phyloP scores from a whole-genome alignment of 2,113 vertebrate species.

The Heptranchias perlo region DNA sequence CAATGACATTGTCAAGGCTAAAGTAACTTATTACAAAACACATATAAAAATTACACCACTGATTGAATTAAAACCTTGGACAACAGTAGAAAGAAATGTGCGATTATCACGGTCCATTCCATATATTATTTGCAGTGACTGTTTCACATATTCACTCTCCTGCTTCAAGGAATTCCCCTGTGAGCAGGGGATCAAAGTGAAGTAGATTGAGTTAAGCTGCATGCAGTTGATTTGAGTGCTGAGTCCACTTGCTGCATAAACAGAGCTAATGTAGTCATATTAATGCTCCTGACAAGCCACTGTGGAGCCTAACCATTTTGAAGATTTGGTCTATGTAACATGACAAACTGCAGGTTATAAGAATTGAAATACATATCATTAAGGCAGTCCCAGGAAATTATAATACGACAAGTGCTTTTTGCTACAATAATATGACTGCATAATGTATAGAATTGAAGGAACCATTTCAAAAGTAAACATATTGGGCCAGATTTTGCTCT shows the following conservation, averaged over 20 bases:
- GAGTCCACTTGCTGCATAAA: neutral
- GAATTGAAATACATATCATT: neutral
- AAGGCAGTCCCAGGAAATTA: neutral
- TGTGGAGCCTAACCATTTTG: neutral
- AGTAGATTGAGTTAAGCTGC: neutral
- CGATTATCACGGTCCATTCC: neutral
- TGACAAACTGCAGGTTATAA: neutral
- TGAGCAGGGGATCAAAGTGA: neutral
- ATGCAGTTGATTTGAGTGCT: neutral
- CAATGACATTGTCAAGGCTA: neutral
- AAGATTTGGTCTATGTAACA: neutral
- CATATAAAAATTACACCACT: neutral
- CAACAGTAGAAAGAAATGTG: neutral
- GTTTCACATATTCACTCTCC: neutral
- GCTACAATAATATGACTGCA: neutral
- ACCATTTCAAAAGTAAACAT: neutral
- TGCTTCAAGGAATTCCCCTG: neutral
- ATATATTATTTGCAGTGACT: neutral
- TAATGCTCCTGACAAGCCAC: neutral
- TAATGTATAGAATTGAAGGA: neutral
- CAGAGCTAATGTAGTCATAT: conserved; percentile 11
- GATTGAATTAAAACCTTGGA: neutral
- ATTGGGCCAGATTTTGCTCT: too few species aligned
- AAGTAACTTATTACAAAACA: neutral
- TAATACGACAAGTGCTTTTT: neutral